Conservation (phyloP, 23 tunicate genomes). For the Trididemnum clinides region DNA sequence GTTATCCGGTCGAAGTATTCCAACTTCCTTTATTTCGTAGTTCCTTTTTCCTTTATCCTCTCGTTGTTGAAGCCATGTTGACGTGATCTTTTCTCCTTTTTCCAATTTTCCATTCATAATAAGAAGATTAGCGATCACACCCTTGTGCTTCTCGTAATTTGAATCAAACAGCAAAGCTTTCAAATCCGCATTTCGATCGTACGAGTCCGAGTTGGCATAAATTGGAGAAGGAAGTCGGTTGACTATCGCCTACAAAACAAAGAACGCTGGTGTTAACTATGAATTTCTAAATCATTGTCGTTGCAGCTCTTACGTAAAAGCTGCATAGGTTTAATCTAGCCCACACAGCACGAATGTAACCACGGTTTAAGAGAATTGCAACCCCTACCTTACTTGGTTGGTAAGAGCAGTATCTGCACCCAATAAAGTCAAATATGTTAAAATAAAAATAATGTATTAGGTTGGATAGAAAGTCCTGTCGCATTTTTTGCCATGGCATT, state of each 20-base stretch:
- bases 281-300: not conserved
- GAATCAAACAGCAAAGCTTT: constrained; percentile 85
- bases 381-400: too few relatives aligned
- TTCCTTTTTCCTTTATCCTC: constrained; percentile 41
- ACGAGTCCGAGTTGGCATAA: constrained; percentile 1
- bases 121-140: constrained; percentile 68
- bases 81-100: constrained; percentile 65
- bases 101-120: constrained; percentile 43
- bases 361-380: too few relatives aligned
- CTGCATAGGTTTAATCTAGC: too few relatives aligned
- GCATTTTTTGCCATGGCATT: too few relatives aligned
- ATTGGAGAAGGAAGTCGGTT: constrained; percentile 68
- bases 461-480: too few relatives aligned
- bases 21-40: constrained; percentile 79
- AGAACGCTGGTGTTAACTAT: too few relatives aligned
- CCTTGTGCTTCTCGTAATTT: constrained; percentile 58
- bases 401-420: too few relatives aligned
- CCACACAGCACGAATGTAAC: too few relatives aligned
- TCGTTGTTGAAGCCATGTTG: constrained; percentile 21
- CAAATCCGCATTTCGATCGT: constrained; percentile 6
- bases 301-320: not conserved
- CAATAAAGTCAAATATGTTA: too few relatives aligned
- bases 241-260: constrained; percentile 63
- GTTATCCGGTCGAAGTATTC: constrained; percentile 56
- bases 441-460: too few relatives aligned